These are phyloP conservation scores for Abramis brama DNA, from an alignment of 2,113 vertebrate genomes.

Conservation along the genomic window DNA sequence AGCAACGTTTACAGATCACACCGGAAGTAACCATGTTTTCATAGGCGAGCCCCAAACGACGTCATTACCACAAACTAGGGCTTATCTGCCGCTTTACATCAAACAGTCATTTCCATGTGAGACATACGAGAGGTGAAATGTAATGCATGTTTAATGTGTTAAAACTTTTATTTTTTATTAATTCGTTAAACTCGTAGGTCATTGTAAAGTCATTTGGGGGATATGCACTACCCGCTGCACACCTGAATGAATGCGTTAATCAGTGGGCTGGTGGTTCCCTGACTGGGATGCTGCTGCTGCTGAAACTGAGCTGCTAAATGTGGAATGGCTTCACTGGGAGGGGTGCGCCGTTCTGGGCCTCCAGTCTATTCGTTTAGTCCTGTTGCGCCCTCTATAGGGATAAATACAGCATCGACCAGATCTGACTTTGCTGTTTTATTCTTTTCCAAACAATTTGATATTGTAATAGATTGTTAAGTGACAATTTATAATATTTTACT, in stretches of 20 bases:
- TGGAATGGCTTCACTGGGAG: not conserved
- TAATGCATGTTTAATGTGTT: not conserved
- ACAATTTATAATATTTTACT: not conserved
- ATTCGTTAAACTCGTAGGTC: not conserved
- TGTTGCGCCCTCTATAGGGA: conserved; percentile 5
- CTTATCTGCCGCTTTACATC: not conserved
- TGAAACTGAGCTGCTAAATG: conserved; percentile 38
- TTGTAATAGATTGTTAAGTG: not conserved
- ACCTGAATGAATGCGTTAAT: conserved; percentile 21
- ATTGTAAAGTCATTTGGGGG: not conserved
- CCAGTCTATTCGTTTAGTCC: not conserved
- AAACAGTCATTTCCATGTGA: not conserved
- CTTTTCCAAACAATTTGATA: not conserved
- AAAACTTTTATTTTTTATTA: not conserved
- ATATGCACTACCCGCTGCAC: not conserved
- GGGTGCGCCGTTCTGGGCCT: not conserved
- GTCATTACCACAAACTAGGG: conserved; percentile 34
- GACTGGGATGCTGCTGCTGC: conserved; percentile 16
- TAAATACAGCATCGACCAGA: not conserved
- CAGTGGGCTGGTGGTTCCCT: not conserved
- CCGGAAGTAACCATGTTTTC: conserved; percentile 74
- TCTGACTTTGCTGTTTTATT: not conserved
- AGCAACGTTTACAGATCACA: conserved; percentile 51
- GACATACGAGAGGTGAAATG: conserved; percentile 6
- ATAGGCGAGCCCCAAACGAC: conserved; percentile 43